A percentile compares a stretch with the other conserved stretches of the same genome.
These are phyloP conservation scores for Pangasius mekongensis DNA, from an alignment of 2,797 vertebrate species.

Conservation along the genomic window DNA sequence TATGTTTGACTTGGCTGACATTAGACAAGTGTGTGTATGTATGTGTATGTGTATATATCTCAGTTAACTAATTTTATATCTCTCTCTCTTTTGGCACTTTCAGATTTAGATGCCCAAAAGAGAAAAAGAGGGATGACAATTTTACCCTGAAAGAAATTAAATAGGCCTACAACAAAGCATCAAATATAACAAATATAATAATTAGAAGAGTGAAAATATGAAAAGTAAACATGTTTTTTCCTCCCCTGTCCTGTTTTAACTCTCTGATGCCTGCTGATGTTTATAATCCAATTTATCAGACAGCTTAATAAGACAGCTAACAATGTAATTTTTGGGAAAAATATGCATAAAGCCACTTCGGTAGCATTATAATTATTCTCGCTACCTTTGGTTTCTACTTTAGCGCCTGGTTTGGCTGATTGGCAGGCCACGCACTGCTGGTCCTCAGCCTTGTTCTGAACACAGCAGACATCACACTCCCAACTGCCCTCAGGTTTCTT, in stretches of 20 bases:
- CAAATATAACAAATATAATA: not conserved
- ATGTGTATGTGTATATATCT: too few species aligned
- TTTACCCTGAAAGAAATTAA: too few species aligned
- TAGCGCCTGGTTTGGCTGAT: constrained; percentile 82
- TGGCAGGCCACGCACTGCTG: constrained; percentile 84
- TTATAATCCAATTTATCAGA: not conserved
- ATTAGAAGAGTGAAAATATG: not conserved
- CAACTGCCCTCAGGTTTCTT: constrained; percentile 90
- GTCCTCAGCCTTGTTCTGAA: constrained; percentile 84
- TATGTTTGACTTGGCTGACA: not conserved
- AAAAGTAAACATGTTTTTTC: too few species aligned
- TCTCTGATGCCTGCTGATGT: not conserved
- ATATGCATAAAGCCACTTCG: not conserved
- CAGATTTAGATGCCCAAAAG: too few species aligned
- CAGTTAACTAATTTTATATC: too few species aligned
- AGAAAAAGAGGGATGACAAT: too few species aligned
- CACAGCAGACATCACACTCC: constrained; percentile 86
- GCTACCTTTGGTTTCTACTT: constrained; percentile 85
- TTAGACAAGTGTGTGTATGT: not conserved
- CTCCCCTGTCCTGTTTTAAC: not conserved
- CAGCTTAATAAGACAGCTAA: not conserved
- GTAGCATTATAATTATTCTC: not conserved
- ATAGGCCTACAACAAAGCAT: not conserved
- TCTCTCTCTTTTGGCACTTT: too few species aligned
- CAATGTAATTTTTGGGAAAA: not conserved